These are phyloP conservation scores for Amyelois transitella DNA, from an alignment of 1,140 invertebrate genomes.

Conservation along the genomic window DNA sequence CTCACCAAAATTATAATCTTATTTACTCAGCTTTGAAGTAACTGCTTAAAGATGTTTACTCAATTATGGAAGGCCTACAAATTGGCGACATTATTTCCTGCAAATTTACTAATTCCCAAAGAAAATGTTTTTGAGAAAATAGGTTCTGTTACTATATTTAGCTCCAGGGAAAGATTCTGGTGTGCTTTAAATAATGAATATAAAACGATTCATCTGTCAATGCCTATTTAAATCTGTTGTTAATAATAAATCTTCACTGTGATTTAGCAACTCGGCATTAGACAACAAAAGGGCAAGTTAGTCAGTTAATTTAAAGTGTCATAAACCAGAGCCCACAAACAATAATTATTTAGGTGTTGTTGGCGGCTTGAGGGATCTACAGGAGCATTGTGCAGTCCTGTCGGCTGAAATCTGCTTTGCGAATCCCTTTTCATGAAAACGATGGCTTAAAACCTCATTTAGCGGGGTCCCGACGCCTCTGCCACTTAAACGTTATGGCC, in stretches of 20 bases:
- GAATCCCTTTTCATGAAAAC: conserved; percentile 57
- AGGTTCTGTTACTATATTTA: not conserved
- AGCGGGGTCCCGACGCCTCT: conserved; percentile 44
- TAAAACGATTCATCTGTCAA: not conserved
- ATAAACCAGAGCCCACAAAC: conserved; percentile 49
- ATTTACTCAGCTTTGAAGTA: conserved; percentile 24
- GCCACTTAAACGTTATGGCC: conserved; percentile 57
- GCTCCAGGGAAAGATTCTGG: not conserved
- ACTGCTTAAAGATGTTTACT: conserved; percentile 27
- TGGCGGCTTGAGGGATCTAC: conserved; percentile 32
- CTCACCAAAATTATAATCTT: conserved; percentile 30
- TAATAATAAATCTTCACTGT: not conserved
- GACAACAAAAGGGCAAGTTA: conserved; percentile 25
- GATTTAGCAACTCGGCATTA: conserved; percentile 1
- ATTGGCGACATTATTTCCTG: conserved; percentile 16
- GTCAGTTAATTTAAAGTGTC: conserved; percentile 47
- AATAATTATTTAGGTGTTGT: conserved; percentile 55
- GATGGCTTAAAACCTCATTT: conserved; percentile 67
- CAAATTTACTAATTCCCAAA: conserved; percentile 4
- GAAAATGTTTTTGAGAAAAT: conserved; percentile 6
- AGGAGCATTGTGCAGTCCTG: conserved; percentile 43
- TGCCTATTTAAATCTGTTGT: not conserved
- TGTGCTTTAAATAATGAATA: not conserved
- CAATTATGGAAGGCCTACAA: conserved; percentile 21
- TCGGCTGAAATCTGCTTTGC: conserved; percentile 61